A percentile compares a stretch with the other conserved stretches of the same genome.
phyloP scores from a whole-genome alignment of 1,140 invertebrate species.

The Gonatopus flavifemur region DNA sequence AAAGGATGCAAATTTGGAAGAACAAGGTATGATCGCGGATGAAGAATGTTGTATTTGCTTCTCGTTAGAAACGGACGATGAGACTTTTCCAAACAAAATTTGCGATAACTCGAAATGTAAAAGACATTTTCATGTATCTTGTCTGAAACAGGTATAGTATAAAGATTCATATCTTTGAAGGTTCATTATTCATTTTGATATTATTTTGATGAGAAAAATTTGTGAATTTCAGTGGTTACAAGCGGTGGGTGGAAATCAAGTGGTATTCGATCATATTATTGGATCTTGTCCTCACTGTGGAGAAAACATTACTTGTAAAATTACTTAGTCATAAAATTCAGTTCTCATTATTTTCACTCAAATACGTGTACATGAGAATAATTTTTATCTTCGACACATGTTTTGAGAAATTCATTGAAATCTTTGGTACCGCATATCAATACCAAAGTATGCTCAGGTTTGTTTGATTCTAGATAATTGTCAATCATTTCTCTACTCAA shows the following conservation, averaged over 20 bases:
- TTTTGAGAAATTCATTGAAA: slow-evolving; percentile 38
- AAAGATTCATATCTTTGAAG: slow-evolving; percentile 4
- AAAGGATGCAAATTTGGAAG: slow-evolving; percentile 1
- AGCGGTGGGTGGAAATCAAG: slow-evolving; percentile 39
- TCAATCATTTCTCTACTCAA: slow-evolving; percentile 29
- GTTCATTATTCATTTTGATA: slow-evolving; percentile 1
- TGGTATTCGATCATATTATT: slow-evolving; percentile 46
- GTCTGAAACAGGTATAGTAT: slow-evolving; percentile 43
- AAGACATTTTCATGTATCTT: slow-evolving; percentile 46
- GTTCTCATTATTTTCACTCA: slow-evolving; percentile 19
- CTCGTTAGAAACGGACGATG: slow-evolving; percentile 35
- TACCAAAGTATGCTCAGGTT: slow-evolving; percentile 34
- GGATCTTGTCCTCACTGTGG: slow-evolving; percentile 51
- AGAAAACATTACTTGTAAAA: slow-evolving; percentile 42
- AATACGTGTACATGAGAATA: slow-evolving; percentile 39
- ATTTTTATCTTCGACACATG: slow-evolving; percentile 22
- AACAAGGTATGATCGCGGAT: slow-evolving; percentile 26
- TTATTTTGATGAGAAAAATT: neutral
- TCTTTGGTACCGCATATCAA: slow-evolving; percentile 47
- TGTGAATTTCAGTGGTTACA: slow-evolving; percentile 50
- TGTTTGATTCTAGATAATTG: slow-evolving; percentile 22
- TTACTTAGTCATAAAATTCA: slow-evolving; percentile 11
- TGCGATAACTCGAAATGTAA: slow-evolving; percentile 50
- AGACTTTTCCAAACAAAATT: slow-evolving; percentile 41
- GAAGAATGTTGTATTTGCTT: slow-evolving; percentile 57